These are phyloP conservation scores for Drosophila ezoana DNA, from an alignment of 2,888 invertebrate genomes.

Conservation along the genomic window DNA sequence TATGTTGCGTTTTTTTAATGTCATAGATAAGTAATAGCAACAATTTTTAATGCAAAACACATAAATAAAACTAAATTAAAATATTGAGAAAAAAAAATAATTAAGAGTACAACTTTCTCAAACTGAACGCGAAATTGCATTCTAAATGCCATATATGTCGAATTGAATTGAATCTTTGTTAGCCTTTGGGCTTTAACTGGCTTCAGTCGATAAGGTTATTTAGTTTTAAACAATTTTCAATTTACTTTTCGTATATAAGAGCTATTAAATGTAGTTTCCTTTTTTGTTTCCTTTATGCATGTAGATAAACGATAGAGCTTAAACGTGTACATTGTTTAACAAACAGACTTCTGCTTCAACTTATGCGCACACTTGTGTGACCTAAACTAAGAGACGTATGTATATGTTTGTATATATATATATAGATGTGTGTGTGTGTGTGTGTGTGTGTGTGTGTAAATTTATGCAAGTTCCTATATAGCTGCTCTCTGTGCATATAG, in stretches of 20 bases:
- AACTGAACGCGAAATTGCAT: slow-evolving; percentile 18
- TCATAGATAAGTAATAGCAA: slow-evolving; percentile 7
- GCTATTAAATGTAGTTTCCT: slow-evolving; percentile 41
- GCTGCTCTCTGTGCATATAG: slow-evolving; percentile 4
- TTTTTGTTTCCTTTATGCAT: slow-evolving; percentile 59
- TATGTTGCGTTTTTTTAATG: slow-evolving; percentile 1
- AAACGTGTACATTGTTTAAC: slow-evolving; percentile 80
- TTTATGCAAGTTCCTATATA: slow-evolving; percentile 15
- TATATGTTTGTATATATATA: slow-evolving; percentile 33
- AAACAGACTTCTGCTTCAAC: slow-evolving; percentile 75
- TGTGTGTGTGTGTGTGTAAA: not conserved
- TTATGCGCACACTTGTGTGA: slow-evolving; percentile 61
- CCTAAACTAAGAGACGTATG: slow-evolving; percentile 68
- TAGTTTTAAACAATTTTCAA: slow-evolving; percentile 58
- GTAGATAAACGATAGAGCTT: slow-evolving; percentile 79
- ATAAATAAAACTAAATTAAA: slow-evolving; percentile 1
- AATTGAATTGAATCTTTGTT: slow-evolving; percentile 32
- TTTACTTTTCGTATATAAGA: slow-evolving; percentile 43
- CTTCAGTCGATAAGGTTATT: slow-evolving; percentile 65
- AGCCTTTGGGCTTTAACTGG: slow-evolving; percentile 39
- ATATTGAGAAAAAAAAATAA: not conserved
- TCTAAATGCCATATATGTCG: slow-evolving; percentile 33
- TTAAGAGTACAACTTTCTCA: slow-evolving; percentile 2
- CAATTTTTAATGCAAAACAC: slow-evolving; percentile 8
- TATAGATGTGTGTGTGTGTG: not conserved